phyloP scores from a whole-genome alignment of 2,113 vertebrate species.

The rat (Rattus norvegicus) region GRCr8 NC_086033.1:93577501-93578000 shows the following conservation, averaged over 20 bases:
- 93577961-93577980: accelerated
- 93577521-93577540: no score
- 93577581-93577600: accelerated
- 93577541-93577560: background rate
- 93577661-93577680: background rate
- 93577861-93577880: background rate
- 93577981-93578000: background rate
- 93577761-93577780: background rate
- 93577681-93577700: background rate
- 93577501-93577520: background rate
- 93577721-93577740: background rate
- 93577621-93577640: background rate
- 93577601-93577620: no score
- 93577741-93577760: background rate
- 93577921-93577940: background rate
- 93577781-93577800: background rate
- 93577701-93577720: background rate
- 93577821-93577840: background rate
- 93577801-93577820: background rate
- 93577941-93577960: background rate
- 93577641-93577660: background rate
- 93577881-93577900: background rate
- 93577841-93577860: background rate
- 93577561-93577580: background rate
- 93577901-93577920: background rate